These are phyloP conservation scores for Halcyon leucocephala DNA, from an alignment of 2,797 vertebrate species.

Conservation along the genomic window DNA sequence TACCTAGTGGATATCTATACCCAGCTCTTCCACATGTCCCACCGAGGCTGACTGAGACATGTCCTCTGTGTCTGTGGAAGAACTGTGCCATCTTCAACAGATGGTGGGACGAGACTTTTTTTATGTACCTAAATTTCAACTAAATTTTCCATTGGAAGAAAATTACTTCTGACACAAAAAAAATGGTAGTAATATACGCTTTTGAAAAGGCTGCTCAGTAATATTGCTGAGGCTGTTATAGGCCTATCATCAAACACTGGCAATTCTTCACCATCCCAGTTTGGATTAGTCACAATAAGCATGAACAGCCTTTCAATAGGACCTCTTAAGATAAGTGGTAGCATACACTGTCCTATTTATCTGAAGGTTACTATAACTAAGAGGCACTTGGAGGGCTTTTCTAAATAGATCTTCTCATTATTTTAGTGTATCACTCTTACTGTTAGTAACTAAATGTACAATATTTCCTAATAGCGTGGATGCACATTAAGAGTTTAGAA, in stretches of 20 bases:
- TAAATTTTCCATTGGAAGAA: not conserved
- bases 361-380: not conserved
- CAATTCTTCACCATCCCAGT: not conserved
- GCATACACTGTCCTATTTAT: not conserved
- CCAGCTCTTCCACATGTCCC: rapidly evolving
- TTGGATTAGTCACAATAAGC: not conserved
- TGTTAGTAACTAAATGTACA: not conserved
- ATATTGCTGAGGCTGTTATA: not conserved
- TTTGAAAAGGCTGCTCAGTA: not conserved
- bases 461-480: not conserved
- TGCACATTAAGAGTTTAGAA: not conserved
- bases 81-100: not conserved
- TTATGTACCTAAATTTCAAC: not conserved
- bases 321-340: not conserved
- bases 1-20: not conserved
- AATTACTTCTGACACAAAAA: not conserved
- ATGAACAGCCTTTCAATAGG: not conserved
- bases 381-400: not conserved
- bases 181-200: not conserved
- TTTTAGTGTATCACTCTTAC: not conserved
- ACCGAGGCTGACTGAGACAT: not conserved
- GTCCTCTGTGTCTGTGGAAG: not conserved
- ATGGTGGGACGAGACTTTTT: not conserved
- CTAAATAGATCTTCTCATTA: not conserved
- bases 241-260: not conserved